Conservation (phyloP, 2,113 vertebrate species). For the Tringa solitaria region DNA sequence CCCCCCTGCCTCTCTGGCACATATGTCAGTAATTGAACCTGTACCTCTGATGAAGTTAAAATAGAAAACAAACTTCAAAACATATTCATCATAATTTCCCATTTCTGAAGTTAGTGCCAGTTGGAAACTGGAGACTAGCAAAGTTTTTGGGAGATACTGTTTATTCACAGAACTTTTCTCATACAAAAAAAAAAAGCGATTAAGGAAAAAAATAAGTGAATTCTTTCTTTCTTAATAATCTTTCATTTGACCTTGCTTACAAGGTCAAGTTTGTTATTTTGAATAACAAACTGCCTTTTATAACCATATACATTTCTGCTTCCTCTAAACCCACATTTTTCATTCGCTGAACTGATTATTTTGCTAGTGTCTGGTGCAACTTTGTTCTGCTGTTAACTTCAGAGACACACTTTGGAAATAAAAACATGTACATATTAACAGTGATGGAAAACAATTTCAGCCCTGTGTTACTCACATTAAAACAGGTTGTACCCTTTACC, state of each 20-base stretch:
- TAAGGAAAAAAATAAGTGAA: background rate
- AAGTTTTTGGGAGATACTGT: background rate
- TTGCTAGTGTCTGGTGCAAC: background rate
- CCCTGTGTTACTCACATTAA: background rate
- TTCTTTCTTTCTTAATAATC: background rate
- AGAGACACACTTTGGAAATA: background rate
- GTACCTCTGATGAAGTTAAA: background rate
- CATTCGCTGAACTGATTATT: background rate
- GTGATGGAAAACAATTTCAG: background rate
- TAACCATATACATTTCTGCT: background rate
- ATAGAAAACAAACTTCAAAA: background rate
- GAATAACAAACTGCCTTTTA: background rate
- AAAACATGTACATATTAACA: background rate
- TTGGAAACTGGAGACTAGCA: background rate
- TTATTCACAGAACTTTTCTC: background rate
- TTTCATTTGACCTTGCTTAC: background rate
- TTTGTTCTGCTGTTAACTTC: background rate
- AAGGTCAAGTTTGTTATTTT: too few relatives aligned
- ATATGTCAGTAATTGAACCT: background rate
- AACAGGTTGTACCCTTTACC: background rate
- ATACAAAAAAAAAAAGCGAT: background rate
- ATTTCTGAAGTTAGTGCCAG: background rate
- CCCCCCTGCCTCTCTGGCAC: background rate
- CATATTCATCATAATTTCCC: background rate
- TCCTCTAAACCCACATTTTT: background rate